These are phyloP conservation scores for Progne subis DNA, from an alignment of 2,113 vertebrate genomes.

Conservation along the genomic window DNA sequence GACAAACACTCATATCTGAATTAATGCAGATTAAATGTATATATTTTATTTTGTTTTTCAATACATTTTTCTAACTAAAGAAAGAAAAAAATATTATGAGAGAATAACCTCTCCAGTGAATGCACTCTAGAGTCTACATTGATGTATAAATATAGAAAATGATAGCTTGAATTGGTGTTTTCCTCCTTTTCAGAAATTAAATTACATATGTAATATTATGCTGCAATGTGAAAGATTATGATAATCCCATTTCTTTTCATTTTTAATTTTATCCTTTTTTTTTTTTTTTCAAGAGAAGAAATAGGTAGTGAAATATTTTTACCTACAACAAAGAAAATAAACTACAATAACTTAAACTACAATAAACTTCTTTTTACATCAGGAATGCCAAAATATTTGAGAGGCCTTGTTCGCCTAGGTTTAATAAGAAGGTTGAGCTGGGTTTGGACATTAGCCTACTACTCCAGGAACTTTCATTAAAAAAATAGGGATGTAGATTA, in stretches of 20 bases:
- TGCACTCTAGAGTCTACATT: neutral
- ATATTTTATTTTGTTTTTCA: neutral
- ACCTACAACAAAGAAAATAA: neutral
- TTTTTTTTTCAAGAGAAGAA: neutral
- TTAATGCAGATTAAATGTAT: neutral
- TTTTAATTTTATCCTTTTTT: neutral
- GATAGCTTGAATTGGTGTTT: neutral
- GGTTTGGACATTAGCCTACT: neutral
- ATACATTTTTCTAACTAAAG: neutral
- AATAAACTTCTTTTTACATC: neutral
- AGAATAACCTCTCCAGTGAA: neutral
- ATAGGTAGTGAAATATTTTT: neutral
- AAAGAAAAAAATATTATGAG: neutral
- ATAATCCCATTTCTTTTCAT: neutral
- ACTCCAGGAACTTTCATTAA: neutral
- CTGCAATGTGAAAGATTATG: neutral
- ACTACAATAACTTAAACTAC: neutral
- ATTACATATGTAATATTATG: neutral
- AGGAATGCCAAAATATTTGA: neutral
- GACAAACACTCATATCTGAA: neutral
- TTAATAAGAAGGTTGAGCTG: neutral
- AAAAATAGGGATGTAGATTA: neutral
- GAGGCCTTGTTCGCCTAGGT: neutral
- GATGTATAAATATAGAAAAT: neutral
- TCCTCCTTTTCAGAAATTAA: neutral